Percentiles rank a stretch among this genome's conserved stretches.
These are phyloP conservation scores for Netelia virgata DNA, from an alignment of 2,888 invertebrate genomes.

Conservation along the genomic window DNA sequence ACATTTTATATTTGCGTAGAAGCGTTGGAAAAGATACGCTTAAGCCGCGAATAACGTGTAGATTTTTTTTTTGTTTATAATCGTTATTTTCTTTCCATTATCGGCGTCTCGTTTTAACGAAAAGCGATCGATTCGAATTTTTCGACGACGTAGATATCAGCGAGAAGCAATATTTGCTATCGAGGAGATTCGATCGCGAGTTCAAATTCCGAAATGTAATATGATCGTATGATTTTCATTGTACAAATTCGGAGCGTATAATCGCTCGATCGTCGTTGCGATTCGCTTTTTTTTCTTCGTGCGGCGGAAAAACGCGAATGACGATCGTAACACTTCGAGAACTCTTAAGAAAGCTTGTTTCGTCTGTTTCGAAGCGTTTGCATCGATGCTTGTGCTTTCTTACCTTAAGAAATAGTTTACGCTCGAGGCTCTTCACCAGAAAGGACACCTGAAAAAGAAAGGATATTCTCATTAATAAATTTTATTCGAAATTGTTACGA, in stretches of 20 bases:
- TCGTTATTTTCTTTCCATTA: neutral
- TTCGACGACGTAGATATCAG: constrained; percentile 7
- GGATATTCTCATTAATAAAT: constrained; percentile 44
- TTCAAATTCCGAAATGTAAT: neutral
- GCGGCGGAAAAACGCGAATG: constrained; percentile 35
- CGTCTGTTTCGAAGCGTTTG: constrained; percentile 16
- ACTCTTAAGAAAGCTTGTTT: neutral
- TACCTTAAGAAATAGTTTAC: constrained; percentile 6
- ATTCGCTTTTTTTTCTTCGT: constrained; percentile 1
- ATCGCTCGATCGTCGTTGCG: neutral
- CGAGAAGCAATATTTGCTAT: constrained; percentile 3
- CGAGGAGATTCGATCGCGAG: neutral
- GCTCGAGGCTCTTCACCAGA: constrained; percentile 80
- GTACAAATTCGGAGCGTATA: neutral
- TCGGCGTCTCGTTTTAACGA: neutral
- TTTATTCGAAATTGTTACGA: neutral
- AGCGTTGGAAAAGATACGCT: constrained; percentile 25
- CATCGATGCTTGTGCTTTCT: constrained; percentile 20
- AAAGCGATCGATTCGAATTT: constrained; percentile 3
- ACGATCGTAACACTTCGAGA: constrained; percentile 22
- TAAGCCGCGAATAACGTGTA: constrained; percentile 16
- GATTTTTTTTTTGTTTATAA: neutral
- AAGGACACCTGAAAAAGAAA: constrained; percentile 82
- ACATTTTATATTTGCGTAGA: constrained; percentile 6
- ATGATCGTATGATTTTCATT: neutral